phyloP scores from a whole-genome alignment of 35 echinoderm and acorn worm genomes.

The Anneissia japonica region DNA sequence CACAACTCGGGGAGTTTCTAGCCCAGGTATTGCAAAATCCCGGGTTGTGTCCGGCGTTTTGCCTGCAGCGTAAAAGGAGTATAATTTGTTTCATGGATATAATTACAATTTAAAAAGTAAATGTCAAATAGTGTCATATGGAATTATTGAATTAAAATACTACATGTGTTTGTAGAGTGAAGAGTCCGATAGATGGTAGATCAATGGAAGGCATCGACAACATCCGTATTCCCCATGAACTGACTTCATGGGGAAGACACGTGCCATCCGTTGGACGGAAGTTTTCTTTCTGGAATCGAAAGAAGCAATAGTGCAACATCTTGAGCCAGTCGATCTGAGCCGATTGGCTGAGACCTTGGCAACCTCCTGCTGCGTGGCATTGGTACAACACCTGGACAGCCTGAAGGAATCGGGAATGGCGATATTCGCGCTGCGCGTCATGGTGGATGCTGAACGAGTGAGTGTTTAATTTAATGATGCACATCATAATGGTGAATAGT shows the following conservation, averaged over 20 bases:
- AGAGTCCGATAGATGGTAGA: constrained; percentile 83
- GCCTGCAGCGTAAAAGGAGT: too few species aligned
- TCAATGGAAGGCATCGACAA: constrained; percentile 79
- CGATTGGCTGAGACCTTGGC: constrained; percentile 74
- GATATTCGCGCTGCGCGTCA: constrained; percentile 80
- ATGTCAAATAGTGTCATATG: background rate
- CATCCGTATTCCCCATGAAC: constrained; percentile 81
- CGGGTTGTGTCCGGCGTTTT: too few species aligned
- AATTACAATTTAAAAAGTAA: background rate
- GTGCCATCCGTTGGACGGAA: constrained; percentile 92
- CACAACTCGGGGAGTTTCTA: too few species aligned
- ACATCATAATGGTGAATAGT: background rate
- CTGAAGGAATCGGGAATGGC: constrained; percentile 56
- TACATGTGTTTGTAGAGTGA: constrained; percentile 49
- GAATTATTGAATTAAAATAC: background rate
- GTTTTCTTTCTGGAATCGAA: constrained; percentile 90
- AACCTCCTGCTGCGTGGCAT: constrained; percentile 68
- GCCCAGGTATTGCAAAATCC: too few species aligned
- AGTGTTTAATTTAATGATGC: background rate
- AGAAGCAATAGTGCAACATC: constrained; percentile 41
- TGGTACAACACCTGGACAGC: constrained; percentile 52
- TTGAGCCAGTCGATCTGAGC: constrained; percentile 82
- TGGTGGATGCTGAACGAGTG: constrained; percentile 75
- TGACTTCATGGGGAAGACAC: constrained; percentile 72
- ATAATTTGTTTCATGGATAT: background rate